These are phyloP conservation scores for Euzetes globulus DNA, from an alignment of 2,888 invertebrate species.

Conservation along the genomic window DNA sequence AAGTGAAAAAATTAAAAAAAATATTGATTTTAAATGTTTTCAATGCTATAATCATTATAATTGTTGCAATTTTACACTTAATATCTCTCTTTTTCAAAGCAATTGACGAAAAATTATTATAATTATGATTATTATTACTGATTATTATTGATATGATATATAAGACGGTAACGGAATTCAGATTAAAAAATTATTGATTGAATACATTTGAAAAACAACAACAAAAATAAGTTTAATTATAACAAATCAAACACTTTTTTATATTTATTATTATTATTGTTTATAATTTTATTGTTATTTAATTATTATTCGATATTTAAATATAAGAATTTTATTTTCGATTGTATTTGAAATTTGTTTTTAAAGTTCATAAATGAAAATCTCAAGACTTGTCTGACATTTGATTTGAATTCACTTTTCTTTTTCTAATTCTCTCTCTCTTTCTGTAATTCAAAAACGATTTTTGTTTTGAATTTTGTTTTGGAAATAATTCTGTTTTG, in stretches of 20 bases:
- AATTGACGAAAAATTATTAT: neutral
- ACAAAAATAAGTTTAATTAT: too few species aligned
- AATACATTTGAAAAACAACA: too few species aligned
- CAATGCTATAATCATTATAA: neutral
- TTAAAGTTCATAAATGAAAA: neutral
- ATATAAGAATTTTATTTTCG: neutral
- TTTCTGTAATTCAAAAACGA: too few species aligned
- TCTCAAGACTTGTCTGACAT: neutral
- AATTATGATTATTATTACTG: neutral
- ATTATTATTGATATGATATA: conserved; percentile 1
- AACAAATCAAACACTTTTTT: neutral
- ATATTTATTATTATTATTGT: neutral
- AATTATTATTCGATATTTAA: neutral
- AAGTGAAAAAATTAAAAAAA: neutral
- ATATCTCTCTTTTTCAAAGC: neutral
- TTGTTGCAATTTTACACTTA: conserved; percentile 4
- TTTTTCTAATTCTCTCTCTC: too few species aligned
- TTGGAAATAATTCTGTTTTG: too few species aligned
- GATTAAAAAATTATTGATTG: neutral
- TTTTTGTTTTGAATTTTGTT: too few species aligned
- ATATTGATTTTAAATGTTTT: neutral
- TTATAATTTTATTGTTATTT: conserved; percentile 2
- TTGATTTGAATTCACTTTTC: too few species aligned
- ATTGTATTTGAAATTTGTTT: neutral
- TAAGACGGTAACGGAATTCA: neutral